Evolutionary conservation across 2,888 invertebrate species (phyloP).

Genomic region (Byasa hedistus): DNA sequence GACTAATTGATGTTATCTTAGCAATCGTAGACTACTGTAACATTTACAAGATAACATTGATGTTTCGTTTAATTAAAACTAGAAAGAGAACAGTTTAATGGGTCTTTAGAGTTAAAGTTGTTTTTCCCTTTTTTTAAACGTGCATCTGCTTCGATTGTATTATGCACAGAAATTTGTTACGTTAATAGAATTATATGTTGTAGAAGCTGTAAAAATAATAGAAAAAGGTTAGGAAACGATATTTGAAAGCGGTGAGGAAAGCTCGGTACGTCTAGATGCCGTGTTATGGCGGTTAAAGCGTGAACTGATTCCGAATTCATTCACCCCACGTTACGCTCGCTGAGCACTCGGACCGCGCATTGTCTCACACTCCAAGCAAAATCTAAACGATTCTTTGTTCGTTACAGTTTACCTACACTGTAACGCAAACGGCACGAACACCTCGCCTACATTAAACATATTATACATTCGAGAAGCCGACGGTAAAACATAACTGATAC

Average conservation of each 20-base stretch:
- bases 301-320: conserved; percentile 71
- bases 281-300: conserved; percentile 43
- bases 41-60: background rate
- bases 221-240: background rate
- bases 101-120: background rate
- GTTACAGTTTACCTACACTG: conserved; percentile 65
- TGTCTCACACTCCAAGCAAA: conserved; percentile 62
- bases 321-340: conserved; percentile 71
- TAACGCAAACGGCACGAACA: conserved; percentile 62
- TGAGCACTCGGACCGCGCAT: conserved; percentile 63
- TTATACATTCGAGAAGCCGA: conserved; percentile 53
- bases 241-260: background rate
- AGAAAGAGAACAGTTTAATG: background rate
- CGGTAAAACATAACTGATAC: conserved; percentile 51
- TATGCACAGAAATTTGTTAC: no score
- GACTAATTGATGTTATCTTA: conserved; percentile 21
- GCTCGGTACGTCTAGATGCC: conserved; percentile 3
- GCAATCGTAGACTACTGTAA: conserved; percentile 7
- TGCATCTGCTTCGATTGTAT: no score
- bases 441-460: conserved; percentile 65
- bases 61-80: background rate
- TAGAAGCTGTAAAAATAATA: background rate
- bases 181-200: no score
- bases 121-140: background rate
- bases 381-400: conserved; percentile 74